These are phyloP conservation scores for Notechis scutatus DNA, from an alignment of 2,113 vertebrate species.

Conservation along the genomic window DNA sequence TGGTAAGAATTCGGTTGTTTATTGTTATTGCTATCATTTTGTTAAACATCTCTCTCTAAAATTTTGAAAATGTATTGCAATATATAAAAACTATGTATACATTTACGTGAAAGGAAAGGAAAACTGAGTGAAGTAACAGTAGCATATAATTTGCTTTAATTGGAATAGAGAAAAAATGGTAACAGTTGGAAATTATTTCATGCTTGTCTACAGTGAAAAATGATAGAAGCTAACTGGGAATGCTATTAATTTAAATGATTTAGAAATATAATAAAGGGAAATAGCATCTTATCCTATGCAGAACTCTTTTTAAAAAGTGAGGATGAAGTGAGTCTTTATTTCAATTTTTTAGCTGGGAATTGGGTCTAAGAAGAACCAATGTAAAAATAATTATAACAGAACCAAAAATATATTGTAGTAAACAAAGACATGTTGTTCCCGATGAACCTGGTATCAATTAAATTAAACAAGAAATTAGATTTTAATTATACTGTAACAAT, in stretches of 20 bases:
- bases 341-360: not conserved
- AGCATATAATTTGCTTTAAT: not conserved
- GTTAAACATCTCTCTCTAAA: not conserved
- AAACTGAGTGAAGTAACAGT: not conserved
- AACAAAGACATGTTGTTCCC: not conserved
- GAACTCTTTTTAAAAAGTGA: not conserved
- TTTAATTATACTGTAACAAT: not conserved
- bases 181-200: not conserved
- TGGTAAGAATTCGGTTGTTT: not conserved
- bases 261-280: not conserved
- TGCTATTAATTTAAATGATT: not conserved
- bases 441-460: not conserved
- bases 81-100: not conserved
- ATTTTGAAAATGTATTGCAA: not conserved
- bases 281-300: not conserved
- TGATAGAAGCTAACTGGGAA: not conserved
- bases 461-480: not conserved
- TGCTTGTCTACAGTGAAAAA: not conserved
- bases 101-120: not conserved
- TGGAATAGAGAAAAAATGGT: not conserved
- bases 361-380: not conserved
- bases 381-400: not conserved
- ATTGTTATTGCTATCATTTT: not conserved
- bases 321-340: not conserved
- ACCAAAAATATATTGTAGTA: not conserved